Evolutionary conservation across 2,113 vertebrate genomes (phyloP).

Genomic region (Felis catus): F.catus_Fca126_mat1.0 CM031420.1:81159501-81160000

Average conservation of each 20-base stretch:
- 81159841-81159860: background rate
- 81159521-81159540: constrained; percentile 74
- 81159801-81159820: background rate
- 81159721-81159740: background rate
- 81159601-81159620: constrained; percentile 25
- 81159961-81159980: background rate
- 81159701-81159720: background rate
- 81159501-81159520: constrained; percentile 64
- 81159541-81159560: constrained; percentile 19
- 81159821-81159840: background rate
- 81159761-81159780: background rate
- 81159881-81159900: background rate
- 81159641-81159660: background rate
- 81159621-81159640: background rate
- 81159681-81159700: background rate
- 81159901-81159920: background rate
- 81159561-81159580: constrained; percentile 28
- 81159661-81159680: background rate
- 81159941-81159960: constrained; percentile 8
- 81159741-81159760: background rate
- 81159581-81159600: constrained; percentile 18
- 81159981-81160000: constrained; percentile 4
- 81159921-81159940: background rate
- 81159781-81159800: background rate
- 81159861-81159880: background rate